These are phyloP conservation scores for Apotomis turbidana DNA, from an alignment of 2,888 invertebrate species.

Conservation along the genomic window DNA sequence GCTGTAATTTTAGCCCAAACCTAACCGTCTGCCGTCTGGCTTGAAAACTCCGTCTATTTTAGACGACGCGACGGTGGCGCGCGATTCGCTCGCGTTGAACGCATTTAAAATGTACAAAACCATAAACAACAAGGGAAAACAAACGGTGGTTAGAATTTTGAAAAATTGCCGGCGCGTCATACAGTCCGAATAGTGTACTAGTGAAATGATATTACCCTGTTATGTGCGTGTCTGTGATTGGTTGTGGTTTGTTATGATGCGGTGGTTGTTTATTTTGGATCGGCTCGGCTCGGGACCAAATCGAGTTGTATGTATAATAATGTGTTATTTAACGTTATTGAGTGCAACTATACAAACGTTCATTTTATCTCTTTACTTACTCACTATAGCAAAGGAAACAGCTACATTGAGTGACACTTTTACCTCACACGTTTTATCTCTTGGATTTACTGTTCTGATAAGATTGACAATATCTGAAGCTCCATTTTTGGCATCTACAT, in stretches of 20 bases:
- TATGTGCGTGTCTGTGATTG: constrained; percentile 25
- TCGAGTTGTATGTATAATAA: constrained; percentile 22
- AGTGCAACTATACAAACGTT: background rate
- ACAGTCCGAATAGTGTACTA: constrained; percentile 27
- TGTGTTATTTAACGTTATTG: background rate
- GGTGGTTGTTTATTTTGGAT: constrained; percentile 44
- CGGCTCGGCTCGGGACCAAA: constrained; percentile 27
- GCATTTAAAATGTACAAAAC: constrained; percentile 58
- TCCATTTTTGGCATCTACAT: background rate
- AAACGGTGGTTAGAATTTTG: constrained; percentile 46
- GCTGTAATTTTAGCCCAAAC: constrained; percentile 71
- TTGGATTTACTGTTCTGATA: background rate
- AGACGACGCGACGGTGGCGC: constrained; percentile 54
- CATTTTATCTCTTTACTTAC: no score
- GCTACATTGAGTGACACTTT: no score
- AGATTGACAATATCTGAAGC: background rate
- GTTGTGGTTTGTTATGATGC: constrained; percentile 44
- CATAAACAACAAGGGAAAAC: constrained; percentile 52
- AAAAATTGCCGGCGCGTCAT: constrained; percentile 44
- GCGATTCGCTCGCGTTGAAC: constrained; percentile 45
- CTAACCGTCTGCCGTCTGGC: constrained; percentile 72
- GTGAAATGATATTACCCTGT: constrained; percentile 31
- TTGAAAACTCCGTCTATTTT: constrained; percentile 74
- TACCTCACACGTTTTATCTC: background rate
- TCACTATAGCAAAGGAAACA: no score